phyloP scores from a whole-genome alignment of 37 sponge, comb jelly and placozoan species.

The Beroe ovata region DNA sequence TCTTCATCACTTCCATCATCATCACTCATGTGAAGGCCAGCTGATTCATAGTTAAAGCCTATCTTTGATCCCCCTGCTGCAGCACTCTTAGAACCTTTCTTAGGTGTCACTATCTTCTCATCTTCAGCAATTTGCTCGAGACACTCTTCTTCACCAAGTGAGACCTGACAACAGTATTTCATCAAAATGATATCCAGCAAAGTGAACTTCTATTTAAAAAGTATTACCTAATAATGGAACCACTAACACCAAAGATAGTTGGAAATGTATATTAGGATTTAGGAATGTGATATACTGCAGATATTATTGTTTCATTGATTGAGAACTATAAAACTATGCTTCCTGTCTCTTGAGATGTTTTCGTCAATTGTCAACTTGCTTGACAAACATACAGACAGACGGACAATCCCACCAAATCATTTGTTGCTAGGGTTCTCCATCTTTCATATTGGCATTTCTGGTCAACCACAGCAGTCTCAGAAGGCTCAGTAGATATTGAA shows the following conservation, averaged over 20 bases:
- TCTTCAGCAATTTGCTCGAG: conserved; percentile 52
- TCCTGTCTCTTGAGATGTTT: background rate
- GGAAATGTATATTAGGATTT: too few relatives aligned
- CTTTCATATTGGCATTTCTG: conserved; percentile 82
- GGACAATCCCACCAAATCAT: conserved; percentile 70
- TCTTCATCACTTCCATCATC: conserved; percentile 3
- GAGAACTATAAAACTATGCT: too few relatives aligned
- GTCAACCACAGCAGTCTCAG: conserved; percentile 70
- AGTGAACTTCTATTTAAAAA: too few relatives aligned
- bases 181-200: too few relatives aligned
- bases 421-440: conserved; percentile 77
- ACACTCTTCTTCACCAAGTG: conserved; percentile 55
- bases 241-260: too few relatives aligned
- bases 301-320: too few relatives aligned
- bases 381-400: conserved; percentile 48
- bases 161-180: conserved; percentile 5
- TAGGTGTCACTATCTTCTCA: background rate
- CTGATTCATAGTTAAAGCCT: conserved; percentile 34
- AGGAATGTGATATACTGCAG: too few relatives aligned
- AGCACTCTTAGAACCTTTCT: background rate
- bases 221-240: too few relatives aligned
- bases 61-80: conserved; percentile 21
- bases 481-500: background rate
- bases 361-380: background rate
- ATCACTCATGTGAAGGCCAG: background rate